Percentiles rank a stretch among this genome's conserved stretches.
Conservation (phyloP, 2,888 invertebrate genomes). For the Drosophila niveifrons region DNA sequence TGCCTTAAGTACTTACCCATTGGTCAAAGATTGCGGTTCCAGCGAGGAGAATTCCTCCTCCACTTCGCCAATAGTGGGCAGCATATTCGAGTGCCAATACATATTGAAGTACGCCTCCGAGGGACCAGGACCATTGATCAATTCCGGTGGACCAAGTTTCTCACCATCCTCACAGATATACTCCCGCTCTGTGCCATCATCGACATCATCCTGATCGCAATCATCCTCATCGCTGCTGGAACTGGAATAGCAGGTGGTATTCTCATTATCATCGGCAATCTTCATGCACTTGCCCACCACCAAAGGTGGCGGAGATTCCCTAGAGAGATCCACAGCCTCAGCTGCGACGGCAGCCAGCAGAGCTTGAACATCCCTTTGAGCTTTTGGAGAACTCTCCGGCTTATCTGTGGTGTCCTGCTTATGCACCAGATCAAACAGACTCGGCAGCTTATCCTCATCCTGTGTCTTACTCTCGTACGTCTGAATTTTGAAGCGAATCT, state of each 20-base stretch:
- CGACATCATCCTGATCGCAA: conserved; percentile 66
- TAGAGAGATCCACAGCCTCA: conserved; percentile 55
- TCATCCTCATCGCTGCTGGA: conserved; percentile 82
- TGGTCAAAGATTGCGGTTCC: conserved; percentile 82
- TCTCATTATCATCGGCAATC: conserved; percentile 67
- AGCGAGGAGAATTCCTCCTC: conserved; percentile 85
- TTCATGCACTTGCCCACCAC: conserved; percentile 84
- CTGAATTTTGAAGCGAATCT: conserved; percentile 85
- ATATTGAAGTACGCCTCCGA: conserved; percentile 85
- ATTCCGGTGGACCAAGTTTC: conserved; percentile 85
- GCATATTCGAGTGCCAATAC: conserved; percentile 85
- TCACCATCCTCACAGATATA: conserved; percentile 85
- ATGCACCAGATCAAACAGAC: conserved; percentile 90
- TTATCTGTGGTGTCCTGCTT: conserved; percentile 87
- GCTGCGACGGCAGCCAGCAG: conserved; percentile 62
- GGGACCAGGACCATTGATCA: conserved; percentile 85
- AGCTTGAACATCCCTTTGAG: conserved; percentile 55
- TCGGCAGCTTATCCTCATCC: conserved; percentile 86
- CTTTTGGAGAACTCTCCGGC: conserved; percentile 47
- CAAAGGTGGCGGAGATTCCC: conserved; percentile 73
- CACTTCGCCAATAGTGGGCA: conserved; percentile 85
- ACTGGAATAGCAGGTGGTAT: conserved; percentile 81
- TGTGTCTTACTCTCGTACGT: conserved; percentile 83
- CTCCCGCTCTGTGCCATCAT: conserved; percentile 77
- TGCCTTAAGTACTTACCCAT: conserved; percentile 77